Conservation (phyloP, 2,113 vertebrate genomes). For the Patagioenas fasciata region DNA sequence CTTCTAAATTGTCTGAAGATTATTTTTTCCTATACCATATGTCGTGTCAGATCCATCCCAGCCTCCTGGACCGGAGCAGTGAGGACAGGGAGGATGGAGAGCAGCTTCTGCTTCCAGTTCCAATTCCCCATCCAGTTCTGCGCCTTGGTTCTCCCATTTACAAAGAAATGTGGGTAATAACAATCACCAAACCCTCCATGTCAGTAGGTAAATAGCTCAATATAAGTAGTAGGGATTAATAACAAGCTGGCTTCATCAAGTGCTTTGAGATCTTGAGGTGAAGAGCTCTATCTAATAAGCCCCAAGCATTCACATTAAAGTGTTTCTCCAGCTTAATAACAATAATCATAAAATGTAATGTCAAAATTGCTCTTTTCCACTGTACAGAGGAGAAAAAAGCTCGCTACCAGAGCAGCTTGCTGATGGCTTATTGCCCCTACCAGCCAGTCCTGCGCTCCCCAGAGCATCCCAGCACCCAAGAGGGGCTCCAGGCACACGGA, state of each 20-base stretch:
- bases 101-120: neutral
- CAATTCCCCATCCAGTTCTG: neutral
- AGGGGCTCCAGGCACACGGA: fast-evolving
- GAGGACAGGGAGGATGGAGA: neutral
- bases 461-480: neutral
- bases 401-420: neutral
- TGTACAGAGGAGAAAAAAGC: neutral
- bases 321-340: constrained; percentile 14
- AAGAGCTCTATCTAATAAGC: constrained; percentile 7
- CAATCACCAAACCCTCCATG: neutral
- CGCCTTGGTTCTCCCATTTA: neutral
- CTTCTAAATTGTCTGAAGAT: too few relatives aligned
- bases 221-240: neutral
- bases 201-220: neutral
- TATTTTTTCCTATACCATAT: too few relatives aligned
- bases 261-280: constrained; percentile 25
- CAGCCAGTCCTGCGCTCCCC: neutral
- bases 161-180: neutral
- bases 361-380: constrained; percentile 1
- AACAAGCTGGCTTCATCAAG: neutral
- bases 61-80: neutral
- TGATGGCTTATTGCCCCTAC: neutral
- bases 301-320: neutral
- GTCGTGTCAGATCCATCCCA: neutral
- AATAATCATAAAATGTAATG: neutral